Percentiles rank a stretch among this genome's conserved stretches.
Conservation (phyloP, 2,888 invertebrate genomes). For the Arge pagana region DNA sequence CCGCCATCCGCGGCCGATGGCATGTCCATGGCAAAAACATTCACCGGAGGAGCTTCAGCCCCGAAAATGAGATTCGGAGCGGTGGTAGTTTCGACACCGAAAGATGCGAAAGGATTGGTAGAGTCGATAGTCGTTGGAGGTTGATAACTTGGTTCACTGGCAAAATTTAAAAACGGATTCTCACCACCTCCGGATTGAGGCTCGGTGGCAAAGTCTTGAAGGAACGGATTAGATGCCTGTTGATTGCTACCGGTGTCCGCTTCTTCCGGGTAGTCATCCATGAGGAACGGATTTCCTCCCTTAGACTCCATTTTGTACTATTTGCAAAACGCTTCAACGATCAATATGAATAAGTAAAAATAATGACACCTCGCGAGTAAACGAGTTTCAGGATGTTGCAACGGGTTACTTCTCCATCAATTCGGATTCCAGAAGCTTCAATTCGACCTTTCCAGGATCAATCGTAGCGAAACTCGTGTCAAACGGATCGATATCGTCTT, state of each 20-base stretch:
- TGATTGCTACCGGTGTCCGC: constrained; percentile 64
- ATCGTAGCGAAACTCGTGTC: constrained; percentile 81
- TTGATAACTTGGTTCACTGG: constrained; percentile 42
- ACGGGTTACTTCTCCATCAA: constrained; percentile 59
- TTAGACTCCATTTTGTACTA: constrained; percentile 62
- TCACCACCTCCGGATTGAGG: constrained; percentile 68
- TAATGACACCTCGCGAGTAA: constrained; percentile 1
- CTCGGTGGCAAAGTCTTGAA: constrained; percentile 57
- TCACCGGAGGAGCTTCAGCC: constrained; percentile 6
- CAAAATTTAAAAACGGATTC: constrained; percentile 52
- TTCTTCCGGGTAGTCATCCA: constrained; percentile 67
- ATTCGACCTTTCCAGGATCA: constrained; percentile 76
- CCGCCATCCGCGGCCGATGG: constrained; percentile 8
- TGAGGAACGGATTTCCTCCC: constrained; percentile 79
- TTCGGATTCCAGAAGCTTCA: constrained; percentile 79
- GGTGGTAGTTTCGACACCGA: constrained; percentile 41
- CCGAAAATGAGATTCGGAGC: constrained; percentile 16
- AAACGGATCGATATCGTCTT: constrained; percentile 74
- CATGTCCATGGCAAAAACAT: constrained; percentile 18
- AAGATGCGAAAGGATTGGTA: constrained; percentile 57
- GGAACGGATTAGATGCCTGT: constrained; percentile 69
- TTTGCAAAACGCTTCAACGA: constrained; percentile 22
- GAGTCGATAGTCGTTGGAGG: constrained; percentile 42
- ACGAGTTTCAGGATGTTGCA: constrained; percentile 1
- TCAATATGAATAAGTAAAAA: too few species aligned